A percentile compares a stretch with the other conserved stretches of the same genome.
These are phyloP conservation scores for Cinclus cinclus DNA, from an alignment of 2,113 vertebrate genomes.

Conservation along the genomic window DNA sequence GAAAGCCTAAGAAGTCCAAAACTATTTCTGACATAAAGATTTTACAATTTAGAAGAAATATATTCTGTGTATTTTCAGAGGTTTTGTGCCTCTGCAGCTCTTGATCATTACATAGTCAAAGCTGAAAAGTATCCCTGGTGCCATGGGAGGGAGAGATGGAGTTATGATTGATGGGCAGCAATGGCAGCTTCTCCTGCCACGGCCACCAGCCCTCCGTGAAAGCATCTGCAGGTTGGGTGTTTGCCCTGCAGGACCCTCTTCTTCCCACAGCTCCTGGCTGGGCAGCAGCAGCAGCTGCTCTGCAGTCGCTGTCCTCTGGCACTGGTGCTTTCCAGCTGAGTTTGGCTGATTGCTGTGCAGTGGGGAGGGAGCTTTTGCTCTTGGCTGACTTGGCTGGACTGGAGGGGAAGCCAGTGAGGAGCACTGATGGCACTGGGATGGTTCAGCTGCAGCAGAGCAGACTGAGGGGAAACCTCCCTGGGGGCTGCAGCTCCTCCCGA, in stretches of 20 bases:
- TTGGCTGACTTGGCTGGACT: neutral
- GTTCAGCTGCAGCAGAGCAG: neutral
- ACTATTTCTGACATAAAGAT: neutral
- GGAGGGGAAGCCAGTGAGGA: neutral
- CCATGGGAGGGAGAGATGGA: neutral
- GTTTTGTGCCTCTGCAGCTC: neutral
- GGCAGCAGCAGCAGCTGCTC: neutral
- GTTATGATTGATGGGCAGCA: neutral
- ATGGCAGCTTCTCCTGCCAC: neutral
- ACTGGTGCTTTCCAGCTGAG: neutral
- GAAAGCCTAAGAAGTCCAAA: neutral
- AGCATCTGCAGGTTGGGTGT: neutral
- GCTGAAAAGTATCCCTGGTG: neutral
- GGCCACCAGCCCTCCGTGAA: neutral
- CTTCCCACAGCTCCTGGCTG: neutral
- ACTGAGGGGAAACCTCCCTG: neutral
- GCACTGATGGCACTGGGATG: neutral
- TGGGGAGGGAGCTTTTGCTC: neutral
- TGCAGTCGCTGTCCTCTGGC: neutral
- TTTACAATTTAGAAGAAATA: neutral
- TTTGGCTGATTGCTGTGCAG: neutral
- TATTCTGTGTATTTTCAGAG: neutral
- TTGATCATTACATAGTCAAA: neutral
- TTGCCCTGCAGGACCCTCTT: neutral
- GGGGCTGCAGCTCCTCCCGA: neutral